Percentiles rank a stretch among this genome's conserved stretches.
These are phyloP conservation scores for Chaetophractus vellerosus DNA, from an alignment of 2,797 vertebrate species.

Conservation along the genomic window DNA sequence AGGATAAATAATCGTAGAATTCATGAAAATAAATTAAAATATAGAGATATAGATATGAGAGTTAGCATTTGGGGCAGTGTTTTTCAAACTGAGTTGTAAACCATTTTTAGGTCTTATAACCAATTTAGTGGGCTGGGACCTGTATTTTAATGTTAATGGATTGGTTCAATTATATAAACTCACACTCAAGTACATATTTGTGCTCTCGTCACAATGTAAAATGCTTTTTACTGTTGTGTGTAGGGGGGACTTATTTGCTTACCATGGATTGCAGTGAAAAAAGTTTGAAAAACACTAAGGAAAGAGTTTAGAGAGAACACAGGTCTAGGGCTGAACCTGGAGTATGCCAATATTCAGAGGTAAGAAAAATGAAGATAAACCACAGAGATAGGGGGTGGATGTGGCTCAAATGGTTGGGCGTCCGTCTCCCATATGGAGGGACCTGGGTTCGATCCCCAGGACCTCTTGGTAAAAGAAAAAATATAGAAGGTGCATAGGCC, in stretches of 20 bases:
- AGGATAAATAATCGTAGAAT: not conserved
- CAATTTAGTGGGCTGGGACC: not conserved
- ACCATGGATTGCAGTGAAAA: not conserved
- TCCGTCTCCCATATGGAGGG: too few species aligned
- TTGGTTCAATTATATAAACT: not conserved
- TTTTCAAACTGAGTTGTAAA: slow-evolving; percentile 10
- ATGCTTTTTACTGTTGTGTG: not conserved
- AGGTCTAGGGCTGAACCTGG: not conserved
- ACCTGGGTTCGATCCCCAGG: too few species aligned
- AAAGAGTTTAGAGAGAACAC: not conserved
- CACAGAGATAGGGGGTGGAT: not conserved
- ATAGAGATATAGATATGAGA: not conserved
- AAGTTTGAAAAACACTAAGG: not conserved
- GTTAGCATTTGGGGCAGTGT: not conserved
- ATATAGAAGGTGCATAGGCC: too few species aligned
- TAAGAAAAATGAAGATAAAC: not conserved
- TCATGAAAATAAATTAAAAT: not conserved
- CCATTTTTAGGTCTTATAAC: slow-evolving; percentile 1
- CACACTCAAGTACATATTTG: not conserved
- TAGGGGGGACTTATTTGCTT: not conserved
- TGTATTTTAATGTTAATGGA: slow-evolving; percentile 35
- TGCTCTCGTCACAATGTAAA: slow-evolving; percentile 2
- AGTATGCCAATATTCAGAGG: not conserved
- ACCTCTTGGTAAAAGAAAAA: too few species aligned
- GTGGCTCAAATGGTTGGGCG: too few species aligned